phyloP scores from a whole-genome alignment of 2,888 invertebrate species.

The Eupithecia vulgata region DNA sequence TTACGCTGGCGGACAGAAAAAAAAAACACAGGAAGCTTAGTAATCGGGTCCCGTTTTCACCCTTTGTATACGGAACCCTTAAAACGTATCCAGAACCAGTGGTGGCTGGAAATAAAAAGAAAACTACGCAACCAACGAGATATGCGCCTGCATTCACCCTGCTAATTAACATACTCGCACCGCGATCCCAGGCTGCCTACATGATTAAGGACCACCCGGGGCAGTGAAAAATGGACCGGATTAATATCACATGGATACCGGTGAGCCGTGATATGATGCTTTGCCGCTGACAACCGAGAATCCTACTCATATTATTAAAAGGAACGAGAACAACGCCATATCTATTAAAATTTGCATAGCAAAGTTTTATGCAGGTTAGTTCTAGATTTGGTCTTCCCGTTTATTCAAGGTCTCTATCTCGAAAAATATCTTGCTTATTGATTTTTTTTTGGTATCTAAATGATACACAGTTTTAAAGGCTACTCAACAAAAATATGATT shows the following conservation, averaged over 20 bases:
- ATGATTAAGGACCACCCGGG: conserved; percentile 53
- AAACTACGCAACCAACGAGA: neutral
- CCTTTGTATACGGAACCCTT: too few relatives aligned
- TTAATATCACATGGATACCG: conserved; percentile 32
- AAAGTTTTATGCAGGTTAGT: too few relatives aligned
- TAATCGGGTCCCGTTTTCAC: too few relatives aligned
- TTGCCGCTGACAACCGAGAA: neutral
- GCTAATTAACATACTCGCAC: conserved; percentile 62
- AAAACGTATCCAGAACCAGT: conserved; percentile 47
- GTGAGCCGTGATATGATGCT: neutral
- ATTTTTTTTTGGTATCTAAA: neutral
- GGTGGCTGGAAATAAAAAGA: conserved; percentile 49
- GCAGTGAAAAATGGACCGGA: conserved; percentile 45
- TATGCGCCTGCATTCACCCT: conserved; percentile 56
- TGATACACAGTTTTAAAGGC: neutral
- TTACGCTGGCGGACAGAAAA: too few relatives aligned
- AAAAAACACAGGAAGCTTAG: too few relatives aligned
- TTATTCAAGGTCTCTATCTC: neutral
- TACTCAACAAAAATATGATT: neutral
- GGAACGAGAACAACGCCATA: neutral
- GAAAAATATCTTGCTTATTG: too few relatives aligned
- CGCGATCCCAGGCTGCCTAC: conserved; percentile 19
- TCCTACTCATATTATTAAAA: neutral
- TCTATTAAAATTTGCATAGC: neutral
- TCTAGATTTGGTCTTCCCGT: neutral